Evolutionary conservation across 30 jellyfish, hydroid and myxozoan genomes (phyloP), one percentile per base, ranked within the genome.

Genomic region (Pseudorhiza aurosa): DNA sequence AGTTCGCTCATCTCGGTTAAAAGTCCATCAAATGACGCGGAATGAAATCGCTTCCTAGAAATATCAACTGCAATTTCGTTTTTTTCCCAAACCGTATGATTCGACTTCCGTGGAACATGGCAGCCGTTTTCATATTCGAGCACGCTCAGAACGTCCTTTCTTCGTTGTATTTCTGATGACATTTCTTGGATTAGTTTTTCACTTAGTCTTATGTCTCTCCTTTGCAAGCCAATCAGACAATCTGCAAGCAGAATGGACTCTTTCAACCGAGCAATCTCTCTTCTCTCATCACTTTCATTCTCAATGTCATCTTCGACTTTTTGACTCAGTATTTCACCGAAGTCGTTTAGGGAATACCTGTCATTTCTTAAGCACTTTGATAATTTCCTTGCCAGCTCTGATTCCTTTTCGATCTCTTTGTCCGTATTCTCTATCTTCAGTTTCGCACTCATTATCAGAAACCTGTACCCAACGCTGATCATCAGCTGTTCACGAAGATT

Each of bases 171-270:
- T 10, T 31, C 8, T n/a, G 35, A 42, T 5, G 25, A 46, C 14
- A 68, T 11, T 21, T 15, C 47, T 24, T 26, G 2, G 4, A 43
- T 32, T 25, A 73, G 65, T 36, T 39, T n/a, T 8, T 55, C 40
- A 2, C 86, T 45, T n/a, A 9, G 7, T 17, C 0, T 45, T 31
- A 73, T 17, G 24, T 73, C 75, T 28, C 31, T 29, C 14, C 40
- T 51, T 36, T 73, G 86, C 37, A 4, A 36, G 24, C 8, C 33
- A 10, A 53, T 28, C 9, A 73, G 18, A 42, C 72, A 36, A 33
- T 73, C 75, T 4, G 75, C 86, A 62, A 73, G 39, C 44, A 73
- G 18, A 22, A 73, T 73, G 8, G 86, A 73, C 42, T 73, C 86
- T 18, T 36, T 56, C 19, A 73, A 9, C 32, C 86, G 39, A n/a